Evolutionary conservation across 2,797 vertebrate genomes (phyloP).

Genomic region (Cichlasoma orientale): DNA sequence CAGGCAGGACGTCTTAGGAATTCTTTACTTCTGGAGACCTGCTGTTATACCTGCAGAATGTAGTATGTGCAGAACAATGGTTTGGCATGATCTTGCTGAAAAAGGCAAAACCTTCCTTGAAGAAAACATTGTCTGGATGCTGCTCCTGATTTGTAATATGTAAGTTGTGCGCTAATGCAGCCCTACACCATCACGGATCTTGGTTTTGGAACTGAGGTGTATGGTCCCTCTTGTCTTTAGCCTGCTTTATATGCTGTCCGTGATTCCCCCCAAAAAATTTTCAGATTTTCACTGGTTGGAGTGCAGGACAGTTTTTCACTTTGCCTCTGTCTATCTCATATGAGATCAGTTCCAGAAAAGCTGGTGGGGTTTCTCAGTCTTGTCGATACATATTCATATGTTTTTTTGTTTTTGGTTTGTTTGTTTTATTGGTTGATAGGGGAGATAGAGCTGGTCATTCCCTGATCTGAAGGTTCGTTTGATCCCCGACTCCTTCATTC

Average conservation of each 20-base stretch:
- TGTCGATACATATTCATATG: background rate
- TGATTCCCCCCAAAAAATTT: background rate
- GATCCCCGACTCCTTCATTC: background rate
- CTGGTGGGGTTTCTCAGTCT: background rate
- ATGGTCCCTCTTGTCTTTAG: background rate
- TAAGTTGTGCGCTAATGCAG: background rate
- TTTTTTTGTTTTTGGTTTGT: background rate
- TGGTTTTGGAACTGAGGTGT: background rate
- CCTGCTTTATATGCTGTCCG: background rate
- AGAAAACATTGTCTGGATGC: background rate
- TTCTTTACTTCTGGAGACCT: background rate
- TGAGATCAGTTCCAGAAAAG: background rate
- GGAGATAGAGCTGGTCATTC: background rate
- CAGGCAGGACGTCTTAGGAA: background rate
- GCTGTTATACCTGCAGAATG: background rate
- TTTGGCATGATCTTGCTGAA: background rate
- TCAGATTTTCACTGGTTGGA: background rate
- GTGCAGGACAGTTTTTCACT: background rate
- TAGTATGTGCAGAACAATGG: background rate
- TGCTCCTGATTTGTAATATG: too few species aligned
- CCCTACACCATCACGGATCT: background rate
- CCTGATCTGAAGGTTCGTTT: background rate
- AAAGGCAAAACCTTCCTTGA: background rate
- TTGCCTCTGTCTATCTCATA: background rate
- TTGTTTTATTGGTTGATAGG: background rate